These are phyloP conservation scores for Galago senegalensis DNA, from an alignment of 2,797 vertebrate genomes.

Conservation along the genomic window DNA sequence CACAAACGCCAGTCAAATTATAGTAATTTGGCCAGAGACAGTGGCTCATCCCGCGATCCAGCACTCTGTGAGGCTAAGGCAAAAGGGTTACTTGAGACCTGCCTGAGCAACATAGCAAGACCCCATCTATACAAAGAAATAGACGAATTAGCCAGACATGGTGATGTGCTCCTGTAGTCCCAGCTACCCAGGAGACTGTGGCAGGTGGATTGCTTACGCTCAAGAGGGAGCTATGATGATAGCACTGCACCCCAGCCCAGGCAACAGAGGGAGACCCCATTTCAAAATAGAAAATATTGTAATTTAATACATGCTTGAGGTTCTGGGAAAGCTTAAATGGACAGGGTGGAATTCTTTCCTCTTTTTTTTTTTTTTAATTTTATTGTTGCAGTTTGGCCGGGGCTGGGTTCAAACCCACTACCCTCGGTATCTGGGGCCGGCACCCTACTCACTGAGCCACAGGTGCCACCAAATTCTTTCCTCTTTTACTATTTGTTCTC, in stretches of 20 bases:
- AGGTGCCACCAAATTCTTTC: neutral
- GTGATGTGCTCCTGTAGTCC: neutral
- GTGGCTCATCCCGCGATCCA: neutral
- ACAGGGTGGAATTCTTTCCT: neutral
- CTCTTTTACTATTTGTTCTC: constrained; percentile 3
- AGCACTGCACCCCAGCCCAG: neutral
- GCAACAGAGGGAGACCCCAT: neutral
- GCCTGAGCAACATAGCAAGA: neutral
- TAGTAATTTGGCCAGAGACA: no score
- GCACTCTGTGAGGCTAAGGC: neutral
- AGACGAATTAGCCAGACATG: neutral
- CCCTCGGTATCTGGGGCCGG: no score
- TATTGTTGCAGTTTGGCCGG: no score
- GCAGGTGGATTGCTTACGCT: neutral
- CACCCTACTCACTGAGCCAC: no score
- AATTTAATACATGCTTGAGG: neutral
- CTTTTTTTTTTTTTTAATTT: no score
- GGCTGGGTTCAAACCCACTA: no score
- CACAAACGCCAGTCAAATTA: no score
- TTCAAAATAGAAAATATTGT: neutral
- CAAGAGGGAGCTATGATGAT: neutral
- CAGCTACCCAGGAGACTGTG: neutral
- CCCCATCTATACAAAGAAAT: neutral
- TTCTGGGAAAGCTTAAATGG: neutral
- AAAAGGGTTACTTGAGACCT: neutral